phyloP scores from a whole-genome alignment of 1,140 invertebrate genomes.

The Drosophila kurseongensis region DNA sequence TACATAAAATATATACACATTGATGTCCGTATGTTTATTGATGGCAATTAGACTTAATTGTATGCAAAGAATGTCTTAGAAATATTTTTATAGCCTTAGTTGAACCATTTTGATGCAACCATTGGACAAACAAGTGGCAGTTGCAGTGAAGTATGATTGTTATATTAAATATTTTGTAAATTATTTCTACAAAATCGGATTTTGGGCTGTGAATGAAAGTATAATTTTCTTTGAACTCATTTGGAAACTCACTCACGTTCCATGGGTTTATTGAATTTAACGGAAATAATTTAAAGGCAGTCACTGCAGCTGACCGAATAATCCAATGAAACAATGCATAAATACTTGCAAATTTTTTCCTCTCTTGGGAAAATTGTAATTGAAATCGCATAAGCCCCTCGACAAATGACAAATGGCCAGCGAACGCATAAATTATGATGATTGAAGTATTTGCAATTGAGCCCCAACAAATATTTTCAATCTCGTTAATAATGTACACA shows the following conservation, averaged over 20 bases:
- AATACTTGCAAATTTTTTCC: slow-evolving; percentile 2
- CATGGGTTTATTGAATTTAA: slow-evolving; percentile 4
- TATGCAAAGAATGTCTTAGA: slow-evolving; percentile 2
- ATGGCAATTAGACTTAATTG: slow-evolving; percentile 27
- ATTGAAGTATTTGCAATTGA: slow-evolving; percentile 73
- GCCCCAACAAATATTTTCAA: slow-evolving; percentile 77
- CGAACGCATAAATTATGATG: slow-evolving; percentile 42
- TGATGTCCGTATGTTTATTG: slow-evolving; percentile 8
- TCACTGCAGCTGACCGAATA: slow-evolving; percentile 21
- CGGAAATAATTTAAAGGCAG: slow-evolving; percentile 8
- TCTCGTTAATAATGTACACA: slow-evolving; percentile 58
- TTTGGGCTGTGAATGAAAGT: slow-evolving; percentile 39
- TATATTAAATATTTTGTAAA: slow-evolving; percentile 9
- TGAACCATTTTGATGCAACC: slow-evolving; percentile 20
- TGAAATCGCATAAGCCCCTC: slow-evolving; percentile 8
- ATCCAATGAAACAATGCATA: slow-evolving; percentile 34
- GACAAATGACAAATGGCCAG: slow-evolving; percentile 31
- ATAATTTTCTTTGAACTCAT: slow-evolving; percentile 1
- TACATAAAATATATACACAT: slow-evolving; percentile 13
- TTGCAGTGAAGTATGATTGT: slow-evolving; percentile 25
- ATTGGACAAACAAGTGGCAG: slow-evolving; percentile 15
- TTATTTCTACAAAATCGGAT: slow-evolving; percentile 16
- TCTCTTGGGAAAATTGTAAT: slow-evolving; percentile 6
- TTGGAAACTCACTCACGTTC: slow-evolving; percentile 6
- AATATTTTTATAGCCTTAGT: slow-evolving; percentile 22